Base-by-base conservation (phyloP, 1,140 invertebrate species). In the Calycopis cecrops region DNA sequence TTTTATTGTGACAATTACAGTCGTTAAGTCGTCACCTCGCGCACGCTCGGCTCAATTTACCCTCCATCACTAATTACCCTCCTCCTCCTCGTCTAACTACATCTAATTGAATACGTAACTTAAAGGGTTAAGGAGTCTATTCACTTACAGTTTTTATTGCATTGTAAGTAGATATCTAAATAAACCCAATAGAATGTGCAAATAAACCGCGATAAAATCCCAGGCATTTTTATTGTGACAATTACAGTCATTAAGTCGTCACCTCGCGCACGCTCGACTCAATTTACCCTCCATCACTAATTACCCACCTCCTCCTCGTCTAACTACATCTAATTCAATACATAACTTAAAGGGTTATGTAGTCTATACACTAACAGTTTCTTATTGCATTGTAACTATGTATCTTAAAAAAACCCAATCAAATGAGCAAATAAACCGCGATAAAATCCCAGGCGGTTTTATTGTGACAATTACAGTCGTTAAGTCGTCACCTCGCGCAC, bases 61-160 rank as follows among this genome's bases (percentile, higher is more conserved):
- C 52, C 48, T 56, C 59, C 21, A 34, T 49, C 50, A 49, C 59
- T 60, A 60, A 60, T 60, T 60, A 60, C 52, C 54, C 58, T 55
- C 55, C 55, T 55, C 52, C 21, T 6, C 21, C 21, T 28, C 21
- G 47, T 33, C 48, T 55, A 49, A 60, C 57, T 48, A 56, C 48
- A 49, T 54, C 54, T 61, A 61, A 61, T 61, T 61, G 54, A 49
- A 52, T 40, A 52, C 40, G 37, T 48, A 44, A 54, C 48, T 34
- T 35, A 37, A 37, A 55, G 28, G 18, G 48, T 58, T 18, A 42
- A 40, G 56, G 42, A 11, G 14, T 7, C 7, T 49, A 52, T 42
- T 49, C 57, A 59, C 52, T 55, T n/a, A 21, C 28, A 35, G 2
- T 28, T 28, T 28, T 3, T 28, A 3, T 28, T 28, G 21, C 2